A percentile compares a stretch with the other conserved stretches of the same genome.
phyloP scores from a whole-genome alignment of 35 echinoderm and acorn worm genomes.

The Eucidaris tribuloides region DNA sequence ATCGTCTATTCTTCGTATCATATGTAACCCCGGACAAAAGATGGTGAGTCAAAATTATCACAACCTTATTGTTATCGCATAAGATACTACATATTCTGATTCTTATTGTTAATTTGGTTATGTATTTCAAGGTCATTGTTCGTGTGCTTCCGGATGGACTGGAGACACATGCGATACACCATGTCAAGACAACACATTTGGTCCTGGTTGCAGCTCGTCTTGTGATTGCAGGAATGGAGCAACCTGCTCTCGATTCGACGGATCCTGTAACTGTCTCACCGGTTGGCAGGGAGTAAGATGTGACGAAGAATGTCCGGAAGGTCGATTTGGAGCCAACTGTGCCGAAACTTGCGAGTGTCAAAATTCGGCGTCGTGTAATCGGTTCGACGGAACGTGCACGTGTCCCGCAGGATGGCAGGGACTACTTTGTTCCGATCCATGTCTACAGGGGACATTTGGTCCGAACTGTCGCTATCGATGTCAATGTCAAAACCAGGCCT shows the following conservation, averaged over 20 bases:
- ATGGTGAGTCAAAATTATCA: too few relatives aligned
- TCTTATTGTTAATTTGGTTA: not conserved
- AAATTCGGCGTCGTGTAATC: slow-evolving; percentile 53
- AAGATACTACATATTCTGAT: too few relatives aligned
- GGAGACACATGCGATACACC: slow-evolving; percentile 51
- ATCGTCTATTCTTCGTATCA: too few relatives aligned
- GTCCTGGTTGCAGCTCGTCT: slow-evolving; percentile 28
- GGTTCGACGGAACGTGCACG: slow-evolving; percentile 34
- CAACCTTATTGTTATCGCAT: too few relatives aligned
- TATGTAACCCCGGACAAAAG: too few relatives aligned
- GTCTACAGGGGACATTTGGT: slow-evolving; percentile 53
- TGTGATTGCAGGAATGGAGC: slow-evolving; percentile 72
- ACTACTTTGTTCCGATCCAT: slow-evolving; percentile 41
- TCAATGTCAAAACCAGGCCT: slow-evolving; percentile 56
- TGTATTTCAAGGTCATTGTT: slow-evolving; percentile 43
- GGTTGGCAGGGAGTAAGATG: slow-evolving; percentile 69
- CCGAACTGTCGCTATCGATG: slow-evolving; percentile 62
- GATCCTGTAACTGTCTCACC: slow-evolving; percentile 56
- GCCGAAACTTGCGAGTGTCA: slow-evolving; percentile 43
- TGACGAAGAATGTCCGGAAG: slow-evolving; percentile 26
- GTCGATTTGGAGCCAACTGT: slow-evolving; percentile 62
- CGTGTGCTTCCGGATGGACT: slow-evolving; percentile 62
- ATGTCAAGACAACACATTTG: slow-evolving; percentile 59
- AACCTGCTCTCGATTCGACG: slow-evolving; percentile 59
- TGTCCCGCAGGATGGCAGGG: slow-evolving; percentile 81